Base-by-base conservation (phyloP, 2,113 vertebrate species). In the Plestiodon gilberti region DNA sequence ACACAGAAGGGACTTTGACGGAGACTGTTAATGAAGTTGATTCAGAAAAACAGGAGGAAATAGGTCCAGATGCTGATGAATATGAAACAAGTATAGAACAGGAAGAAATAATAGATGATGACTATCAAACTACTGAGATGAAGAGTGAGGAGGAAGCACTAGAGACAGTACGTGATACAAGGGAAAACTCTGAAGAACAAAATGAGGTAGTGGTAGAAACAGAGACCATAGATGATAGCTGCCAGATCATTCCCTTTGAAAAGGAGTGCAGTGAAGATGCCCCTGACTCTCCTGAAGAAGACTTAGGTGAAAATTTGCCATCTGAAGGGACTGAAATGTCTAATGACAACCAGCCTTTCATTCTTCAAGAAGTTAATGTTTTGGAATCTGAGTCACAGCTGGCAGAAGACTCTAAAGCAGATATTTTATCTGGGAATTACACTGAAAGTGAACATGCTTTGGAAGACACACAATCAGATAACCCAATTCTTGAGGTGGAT, bases 141-240 rank as follows among this genome's bases (percentile, higher is more conserved):
- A 86, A 84, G 48, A 38, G 18, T n/a, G n/a, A 87, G 40, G 93
- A 85, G 69, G 38, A 81, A 35, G 65, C 80, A 59, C 74, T 82
- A 77, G 86, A 87, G n/a, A 22, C 70, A 85, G 82, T 84, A 28
- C 77, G 33, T 89, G 90, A 91, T 87, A 83, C 33, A 18, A 89
- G 48, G 23, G 78, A 79, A 82, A 93, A 91, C 10, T 62, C n/a
- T 52, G 69, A 28, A 48, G 83, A 93, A 92, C 86, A 78, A 9
- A 86, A 85, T 10, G 90, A 93, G 61, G 94, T 94, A 67, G 35
- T 52, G 4, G 7, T 52, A 80, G 88, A 90, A 82, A 91, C 93
- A 4, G 93, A 95, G 18, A 83, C 84, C 43, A 92, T 91, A 1
- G 96, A 96, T 86, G 93, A 97, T 23, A 95, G 94, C 89, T 96